Evolutionary conservation across 2,888 invertebrate species (phyloP).

Genomic region (Drosophila silvestris): DNA sequence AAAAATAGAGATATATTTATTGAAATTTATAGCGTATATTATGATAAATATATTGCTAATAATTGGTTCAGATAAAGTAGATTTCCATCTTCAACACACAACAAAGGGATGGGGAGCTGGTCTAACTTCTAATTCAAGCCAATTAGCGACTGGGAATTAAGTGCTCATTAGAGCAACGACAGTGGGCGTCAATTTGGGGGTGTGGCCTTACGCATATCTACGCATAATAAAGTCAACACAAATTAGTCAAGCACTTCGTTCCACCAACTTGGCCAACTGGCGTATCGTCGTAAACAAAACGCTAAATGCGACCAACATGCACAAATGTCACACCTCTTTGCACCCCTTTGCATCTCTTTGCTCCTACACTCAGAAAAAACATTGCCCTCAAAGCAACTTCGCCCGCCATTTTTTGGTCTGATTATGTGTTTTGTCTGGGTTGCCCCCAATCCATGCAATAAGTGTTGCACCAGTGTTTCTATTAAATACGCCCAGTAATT

Average conservation of each 20-base stretch:
- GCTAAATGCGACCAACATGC: conserved; percentile 73
- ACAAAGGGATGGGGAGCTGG: not conserved
- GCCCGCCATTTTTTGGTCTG: not conserved
- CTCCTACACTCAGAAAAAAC: not conserved
- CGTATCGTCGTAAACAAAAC: conserved; percentile 73
- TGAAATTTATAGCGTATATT: conserved; percentile 1
- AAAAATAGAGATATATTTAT: conserved; percentile 23
- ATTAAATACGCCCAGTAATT: too few relatives aligned
- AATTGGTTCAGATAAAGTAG: not conserved
- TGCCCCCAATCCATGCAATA: not conserved
- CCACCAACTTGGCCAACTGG: conserved; percentile 44
- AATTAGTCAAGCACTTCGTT: conserved; percentile 62
- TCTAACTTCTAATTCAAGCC: conserved; percentile 31
- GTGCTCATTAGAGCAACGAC: conserved; percentile 60
- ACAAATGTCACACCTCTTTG: conserved; percentile 50
- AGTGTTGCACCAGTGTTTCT: too few relatives aligned
- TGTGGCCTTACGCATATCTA: conserved; percentile 37
- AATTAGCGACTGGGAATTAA: conserved; percentile 72
- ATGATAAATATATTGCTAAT: not conserved
- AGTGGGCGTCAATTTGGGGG: conserved; percentile 5
- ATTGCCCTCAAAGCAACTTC: not conserved
- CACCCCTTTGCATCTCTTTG: not conserved
- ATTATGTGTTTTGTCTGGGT: too few relatives aligned
- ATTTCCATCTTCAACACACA: conserved; percentile 1
- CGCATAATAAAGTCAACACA: conserved; percentile 70